Percentiles rank a stretch among this genome's conserved stretches.
These are phyloP conservation scores for Ciconia nigra DNA, from an alignment of 2,797 vertebrate species.

Conservation along the genomic window DNA sequence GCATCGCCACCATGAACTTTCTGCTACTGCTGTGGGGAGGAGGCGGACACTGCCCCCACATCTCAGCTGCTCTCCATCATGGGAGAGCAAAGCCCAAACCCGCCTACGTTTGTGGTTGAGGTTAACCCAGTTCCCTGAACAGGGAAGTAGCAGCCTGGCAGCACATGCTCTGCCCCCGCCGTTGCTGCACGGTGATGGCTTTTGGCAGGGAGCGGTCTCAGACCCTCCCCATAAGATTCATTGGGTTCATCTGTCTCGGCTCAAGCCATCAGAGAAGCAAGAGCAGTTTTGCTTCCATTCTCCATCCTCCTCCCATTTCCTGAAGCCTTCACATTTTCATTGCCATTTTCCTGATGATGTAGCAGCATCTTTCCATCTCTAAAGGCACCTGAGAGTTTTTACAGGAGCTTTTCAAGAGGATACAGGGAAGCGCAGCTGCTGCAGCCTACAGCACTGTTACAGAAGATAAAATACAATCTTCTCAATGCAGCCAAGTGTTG, in stretches of 20 bases:
- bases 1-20: background rate
- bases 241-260: background rate
- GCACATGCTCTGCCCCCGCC: background rate
- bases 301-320: background rate
- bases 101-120: background rate
- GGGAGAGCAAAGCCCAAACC: background rate
- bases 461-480: background rate
- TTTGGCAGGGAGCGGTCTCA: background rate
- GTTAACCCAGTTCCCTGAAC: background rate
- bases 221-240: background rate
- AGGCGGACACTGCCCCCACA: accelerated
- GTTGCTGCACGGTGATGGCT: accelerated
- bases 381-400: background rate
- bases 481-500: background rate
- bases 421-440: accelerated
- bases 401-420: background rate
- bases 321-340: accelerated
- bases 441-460: accelerated
- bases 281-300: accelerated
- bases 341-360: background rate
- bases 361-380: background rate
- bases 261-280: background rate
- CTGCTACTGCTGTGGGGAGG: accelerated
- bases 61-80: background rate
- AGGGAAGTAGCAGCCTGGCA: background rate